Percentiles rank a stretch among this genome's conserved stretches.
Evolutionary conservation across 2,888 invertebrate species (phyloP).

Genomic region (Netelia inedita): DNA sequence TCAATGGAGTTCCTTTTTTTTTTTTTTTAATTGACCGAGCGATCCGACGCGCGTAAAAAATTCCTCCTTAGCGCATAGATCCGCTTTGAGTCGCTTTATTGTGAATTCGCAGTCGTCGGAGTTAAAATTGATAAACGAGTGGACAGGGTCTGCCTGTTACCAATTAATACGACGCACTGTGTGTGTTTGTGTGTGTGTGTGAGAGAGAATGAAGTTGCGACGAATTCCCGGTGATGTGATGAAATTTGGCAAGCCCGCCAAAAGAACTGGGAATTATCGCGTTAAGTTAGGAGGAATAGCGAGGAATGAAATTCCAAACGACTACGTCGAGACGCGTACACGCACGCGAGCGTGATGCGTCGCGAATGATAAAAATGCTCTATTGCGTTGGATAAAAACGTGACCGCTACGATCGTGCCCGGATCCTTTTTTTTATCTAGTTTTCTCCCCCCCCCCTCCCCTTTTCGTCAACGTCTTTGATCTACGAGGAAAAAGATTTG

Average conservation of each 20-base stretch:
- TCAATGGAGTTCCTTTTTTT: no score
- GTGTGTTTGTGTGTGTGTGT: no score
- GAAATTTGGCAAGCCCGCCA: constrained; percentile 9
- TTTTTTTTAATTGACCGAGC: no score
- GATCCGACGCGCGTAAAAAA: no score
- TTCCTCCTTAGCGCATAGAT: no score
- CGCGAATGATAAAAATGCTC: constrained; percentile 67
- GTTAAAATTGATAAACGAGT: no score
- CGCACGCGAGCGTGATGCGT: not conserved
- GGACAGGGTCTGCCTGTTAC: no score
- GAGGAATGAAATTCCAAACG: constrained; percentile 27
- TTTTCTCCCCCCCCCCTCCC: constrained; percentile 7
- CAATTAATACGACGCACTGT: no score
- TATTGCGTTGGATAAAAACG: constrained; percentile 68
- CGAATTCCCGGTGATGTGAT: constrained; percentile 57
- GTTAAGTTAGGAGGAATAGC: constrained; percentile 12
- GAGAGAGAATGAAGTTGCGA: not conserved
- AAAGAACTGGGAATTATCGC: constrained; percentile 28
- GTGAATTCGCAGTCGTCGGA: no score
- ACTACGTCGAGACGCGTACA: constrained; percentile 5
- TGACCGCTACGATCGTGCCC: constrained; percentile 63
- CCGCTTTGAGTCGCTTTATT: no score
- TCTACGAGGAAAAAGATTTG: not conserved
- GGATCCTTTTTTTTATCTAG: constrained; percentile 24
- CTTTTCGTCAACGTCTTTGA: constrained; percentile 40